These are phyloP conservation scores for Macrotis lagotis DNA, from an alignment of 2,113 vertebrate genomes.

Conservation along the genomic window DNA sequence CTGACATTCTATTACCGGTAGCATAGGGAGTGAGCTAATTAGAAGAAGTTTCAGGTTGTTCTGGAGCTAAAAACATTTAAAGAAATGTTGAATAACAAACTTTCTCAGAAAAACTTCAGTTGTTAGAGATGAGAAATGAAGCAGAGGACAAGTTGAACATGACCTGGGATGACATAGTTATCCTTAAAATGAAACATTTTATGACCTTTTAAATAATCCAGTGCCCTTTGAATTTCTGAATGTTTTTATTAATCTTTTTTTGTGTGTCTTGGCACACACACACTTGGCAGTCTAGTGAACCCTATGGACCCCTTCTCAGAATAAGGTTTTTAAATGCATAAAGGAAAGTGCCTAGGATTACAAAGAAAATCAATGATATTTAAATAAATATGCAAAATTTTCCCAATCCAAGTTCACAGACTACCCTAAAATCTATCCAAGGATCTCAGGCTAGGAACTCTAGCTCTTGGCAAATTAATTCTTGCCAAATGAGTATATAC, in stretches of 20 bases:
- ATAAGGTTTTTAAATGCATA: background rate
- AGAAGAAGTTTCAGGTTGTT: constrained; percentile 3
- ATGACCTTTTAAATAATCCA: background rate
- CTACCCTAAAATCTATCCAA: background rate
- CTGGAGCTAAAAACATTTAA: background rate
- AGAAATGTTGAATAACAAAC: background rate
- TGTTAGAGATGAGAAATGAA: constrained; percentile 29
- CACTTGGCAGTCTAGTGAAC: background rate
- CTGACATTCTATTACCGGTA: background rate
- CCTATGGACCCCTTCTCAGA: background rate
- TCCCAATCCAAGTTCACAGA: background rate
- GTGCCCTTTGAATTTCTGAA: background rate
- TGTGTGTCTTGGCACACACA: background rate
- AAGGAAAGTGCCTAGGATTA: background rate
- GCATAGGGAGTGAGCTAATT: background rate
- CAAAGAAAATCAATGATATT: background rate
- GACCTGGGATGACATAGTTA: background rate
- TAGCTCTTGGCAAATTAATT: background rate
- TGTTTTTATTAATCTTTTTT: background rate
- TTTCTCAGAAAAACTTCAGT: background rate
- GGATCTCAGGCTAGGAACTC: background rate
- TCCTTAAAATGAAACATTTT: constrained; percentile 13
- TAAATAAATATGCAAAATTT: background rate
- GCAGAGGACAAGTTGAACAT: background rate
- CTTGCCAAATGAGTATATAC: background rate